These are phyloP conservation scores for Microctonus aethiopoides DNA, from an alignment of 2,888 invertebrate species.

Conservation along the genomic window DNA sequence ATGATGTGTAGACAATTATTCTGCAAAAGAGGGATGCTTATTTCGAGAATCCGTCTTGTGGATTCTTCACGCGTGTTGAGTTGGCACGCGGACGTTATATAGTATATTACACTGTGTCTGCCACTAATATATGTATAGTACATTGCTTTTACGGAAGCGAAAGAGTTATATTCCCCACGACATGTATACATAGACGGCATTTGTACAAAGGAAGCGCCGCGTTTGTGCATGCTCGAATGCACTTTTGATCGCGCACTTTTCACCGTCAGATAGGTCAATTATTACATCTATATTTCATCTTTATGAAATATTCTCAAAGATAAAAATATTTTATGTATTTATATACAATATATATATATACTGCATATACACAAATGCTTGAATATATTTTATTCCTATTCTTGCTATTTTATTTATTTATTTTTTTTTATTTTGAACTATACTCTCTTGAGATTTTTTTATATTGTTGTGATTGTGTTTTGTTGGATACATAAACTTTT, in stretches of 20 bases:
- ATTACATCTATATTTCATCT: too few species aligned
- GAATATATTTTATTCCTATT: background rate
- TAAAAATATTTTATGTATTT: background rate
- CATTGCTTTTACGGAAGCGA: slow-evolving; percentile 52
- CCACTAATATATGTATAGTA: slow-evolving; percentile 10
- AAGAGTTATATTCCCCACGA: background rate
- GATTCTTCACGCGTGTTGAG: slow-evolving; percentile 53
- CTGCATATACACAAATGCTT: too few species aligned
- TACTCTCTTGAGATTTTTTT: background rate
- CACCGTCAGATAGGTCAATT: background rate
- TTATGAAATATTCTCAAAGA: background rate
- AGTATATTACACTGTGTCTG: slow-evolving; percentile 31
- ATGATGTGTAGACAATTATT: slow-evolving; percentile 50
- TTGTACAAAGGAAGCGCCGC: background rate
- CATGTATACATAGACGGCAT: background rate
- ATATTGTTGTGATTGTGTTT: background rate
- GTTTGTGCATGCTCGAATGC: slow-evolving; percentile 3
- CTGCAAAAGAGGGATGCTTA: slow-evolving; percentile 45
- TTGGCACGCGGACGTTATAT: slow-evolving; percentile 41
- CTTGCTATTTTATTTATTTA: background rate
- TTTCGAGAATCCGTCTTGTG: slow-evolving; percentile 48
- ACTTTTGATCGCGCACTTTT: background rate
- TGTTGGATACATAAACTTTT: background rate
- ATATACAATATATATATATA: too few species aligned
- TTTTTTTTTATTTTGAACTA: background rate